These are phyloP conservation scores for Sardinella longiceps DNA, from an alignment of 2,797 vertebrate species.

Conservation along the genomic window DNA sequence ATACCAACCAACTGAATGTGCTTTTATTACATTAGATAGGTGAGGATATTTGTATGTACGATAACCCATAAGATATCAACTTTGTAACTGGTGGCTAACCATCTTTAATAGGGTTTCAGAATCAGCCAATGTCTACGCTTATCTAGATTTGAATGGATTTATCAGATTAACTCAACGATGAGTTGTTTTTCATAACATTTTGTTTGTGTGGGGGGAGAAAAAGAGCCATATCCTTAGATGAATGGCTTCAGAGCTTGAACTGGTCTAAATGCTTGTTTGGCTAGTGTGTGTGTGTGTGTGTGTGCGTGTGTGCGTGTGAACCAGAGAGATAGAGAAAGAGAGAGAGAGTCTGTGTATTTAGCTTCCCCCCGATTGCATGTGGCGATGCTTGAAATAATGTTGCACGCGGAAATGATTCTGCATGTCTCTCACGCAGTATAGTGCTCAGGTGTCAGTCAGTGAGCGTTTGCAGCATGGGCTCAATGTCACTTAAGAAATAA, in stretches of 20 bases:
- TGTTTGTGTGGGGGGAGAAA: background rate
- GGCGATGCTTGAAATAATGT: slow-evolving; percentile 49
- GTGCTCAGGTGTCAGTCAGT: background rate
- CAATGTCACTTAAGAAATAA: slow-evolving; percentile 30
- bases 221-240: slow-evolving; percentile 43
- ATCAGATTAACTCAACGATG: slow-evolving; percentile 34
- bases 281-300: slow-evolving; percentile 10
- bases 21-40: slow-evolving; percentile 75
- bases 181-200: slow-evolving; percentile 12
- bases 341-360: slow-evolving; percentile 24
- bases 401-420: slow-evolving; percentile 66
- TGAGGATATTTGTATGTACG: slow-evolving; percentile 65
- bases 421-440: slow-evolving; percentile 58
- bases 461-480: slow-evolving; percentile 55
- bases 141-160: slow-evolving; percentile 50
- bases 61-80: slow-evolving; percentile 50
- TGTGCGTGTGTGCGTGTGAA: background rate
- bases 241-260: slow-evolving; percentile 54
- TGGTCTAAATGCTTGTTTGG: slow-evolving; percentile 59
- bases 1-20: slow-evolving; percentile 80
- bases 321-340: no score
- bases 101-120: slow-evolving; percentile 56
- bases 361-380: slow-evolving; percentile 66
- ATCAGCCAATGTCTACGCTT: slow-evolving; percentile 49
- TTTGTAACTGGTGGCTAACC: slow-evolving; percentile 57